A percentile compares a stretch with the other conserved stretches of the same genome.
Evolutionary conservation across 2,113 vertebrate species (phyloP).

Genomic region (Catharus fuscescens): DNA sequence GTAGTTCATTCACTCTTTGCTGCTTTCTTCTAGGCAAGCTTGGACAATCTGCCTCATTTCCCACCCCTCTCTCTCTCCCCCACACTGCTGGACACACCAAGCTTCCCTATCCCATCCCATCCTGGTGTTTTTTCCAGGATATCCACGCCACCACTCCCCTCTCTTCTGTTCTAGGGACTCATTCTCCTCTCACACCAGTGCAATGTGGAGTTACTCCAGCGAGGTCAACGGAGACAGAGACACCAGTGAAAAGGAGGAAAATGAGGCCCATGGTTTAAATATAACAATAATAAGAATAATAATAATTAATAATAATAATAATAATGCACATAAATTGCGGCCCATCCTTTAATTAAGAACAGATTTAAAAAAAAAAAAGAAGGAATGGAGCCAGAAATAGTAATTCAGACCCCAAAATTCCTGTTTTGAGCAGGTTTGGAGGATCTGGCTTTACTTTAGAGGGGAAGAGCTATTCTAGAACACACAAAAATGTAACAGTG

Average conservation of each 20-base stretch:
- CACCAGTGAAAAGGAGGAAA: slow-evolving; percentile 51
- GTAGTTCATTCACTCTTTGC: slow-evolving; percentile 88
- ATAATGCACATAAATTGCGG: neutral
- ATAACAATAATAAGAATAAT: slow-evolving; percentile 37
- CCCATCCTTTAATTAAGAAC: neutral
- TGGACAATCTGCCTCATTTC: neutral
- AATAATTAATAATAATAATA: slow-evolving; percentile 21
- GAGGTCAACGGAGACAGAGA: slow-evolving; percentile 53
- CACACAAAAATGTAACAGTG: slow-evolving; percentile 46
- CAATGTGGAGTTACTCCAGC: slow-evolving; percentile 50
- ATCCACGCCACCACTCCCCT: neutral
- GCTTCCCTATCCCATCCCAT: neutral
- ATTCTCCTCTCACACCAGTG: slow-evolving; percentile 62
- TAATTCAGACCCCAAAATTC: neutral
- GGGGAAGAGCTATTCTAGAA: slow-evolving; percentile 29
- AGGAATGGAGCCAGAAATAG: neutral
- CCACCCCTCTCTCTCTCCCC: neutral
- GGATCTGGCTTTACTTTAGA: neutral
- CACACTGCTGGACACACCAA: neutral
- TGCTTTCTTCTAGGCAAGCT: neutral
- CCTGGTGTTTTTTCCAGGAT: neutral
- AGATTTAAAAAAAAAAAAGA: neutral
- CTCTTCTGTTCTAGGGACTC: slow-evolving; percentile 59
- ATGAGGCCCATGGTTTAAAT: slow-evolving; percentile 60
- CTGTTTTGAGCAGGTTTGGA: slow-evolving; percentile 1